Evolutionary conservation across 2,888 invertebrate genomes (phyloP).

Genomic region (Dysmachus trigonus): DNA sequence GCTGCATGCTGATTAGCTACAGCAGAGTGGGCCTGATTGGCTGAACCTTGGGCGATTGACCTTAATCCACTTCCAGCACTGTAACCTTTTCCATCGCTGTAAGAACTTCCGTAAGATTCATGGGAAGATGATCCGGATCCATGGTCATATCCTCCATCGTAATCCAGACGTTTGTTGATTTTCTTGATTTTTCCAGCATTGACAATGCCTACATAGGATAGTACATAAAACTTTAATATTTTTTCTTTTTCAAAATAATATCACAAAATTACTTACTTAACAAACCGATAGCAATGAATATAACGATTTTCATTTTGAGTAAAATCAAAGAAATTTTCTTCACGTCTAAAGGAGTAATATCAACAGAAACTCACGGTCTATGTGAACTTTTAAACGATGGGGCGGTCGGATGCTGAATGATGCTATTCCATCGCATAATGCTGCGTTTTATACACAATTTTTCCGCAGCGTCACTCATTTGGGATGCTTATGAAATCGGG

Average conservation of each 20-base stretch:
- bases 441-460: slow-evolving; percentile 30
- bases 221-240: background rate
- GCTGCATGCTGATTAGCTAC: slow-evolving; percentile 78
- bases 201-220: background rate
- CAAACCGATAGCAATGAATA: background rate
- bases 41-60: slow-evolving; percentile 78
- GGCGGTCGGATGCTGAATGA: slow-evolving; percentile 31
- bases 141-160: slow-evolving; percentile 20
- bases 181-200: slow-evolving; percentile 8
- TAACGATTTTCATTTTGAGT: slow-evolving; percentile 1
- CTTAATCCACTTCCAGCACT: slow-evolving; percentile 74
- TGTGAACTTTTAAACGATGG: background rate
- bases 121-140: background rate
- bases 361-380: background rate
- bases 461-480: slow-evolving; percentile 30
- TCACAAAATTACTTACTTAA: background rate
- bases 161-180: slow-evolving; percentile 20
- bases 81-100: slow-evolving; percentile 53
- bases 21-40: slow-evolving; percentile 80
- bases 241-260: background rate
- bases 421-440: background rate
- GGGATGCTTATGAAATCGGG: background rate
- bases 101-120: background rate
- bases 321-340: background rate
- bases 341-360: slow-evolving; percentile 21